These are phyloP conservation scores for Cylindroiulus punctatus DNA, from an alignment of 2,888 invertebrate species.

Conservation along the genomic window DNA sequence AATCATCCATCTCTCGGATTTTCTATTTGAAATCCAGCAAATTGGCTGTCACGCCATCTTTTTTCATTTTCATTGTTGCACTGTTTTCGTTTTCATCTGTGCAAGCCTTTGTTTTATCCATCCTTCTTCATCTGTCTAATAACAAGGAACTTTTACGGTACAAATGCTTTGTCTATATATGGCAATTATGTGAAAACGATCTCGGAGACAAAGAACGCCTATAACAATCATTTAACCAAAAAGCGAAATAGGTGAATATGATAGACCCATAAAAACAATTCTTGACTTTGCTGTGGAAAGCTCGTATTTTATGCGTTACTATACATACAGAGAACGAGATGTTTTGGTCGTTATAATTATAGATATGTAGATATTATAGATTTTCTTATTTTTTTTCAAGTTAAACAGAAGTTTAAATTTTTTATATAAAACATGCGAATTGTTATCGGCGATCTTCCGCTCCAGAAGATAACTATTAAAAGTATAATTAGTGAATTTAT, in stretches of 20 bases:
- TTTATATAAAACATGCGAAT: no score
- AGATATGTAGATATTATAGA: no score
- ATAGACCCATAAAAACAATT: neutral
- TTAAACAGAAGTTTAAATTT: no score
- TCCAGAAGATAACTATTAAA: no score
- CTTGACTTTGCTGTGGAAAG: no score
- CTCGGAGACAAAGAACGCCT: neutral
- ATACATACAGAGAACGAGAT: no score
- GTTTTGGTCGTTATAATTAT: no score
- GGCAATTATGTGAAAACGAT: neutral
- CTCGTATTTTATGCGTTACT: no score
- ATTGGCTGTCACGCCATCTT: constrained; percentile 14
- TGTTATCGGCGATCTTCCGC: no score
- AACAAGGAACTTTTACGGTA: neutral
- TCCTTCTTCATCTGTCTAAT: constrained; percentile 38
- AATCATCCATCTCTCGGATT: constrained; percentile 12
- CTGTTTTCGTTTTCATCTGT: constrained; percentile 1
- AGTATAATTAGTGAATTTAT: no score
- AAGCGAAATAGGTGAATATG: neutral
- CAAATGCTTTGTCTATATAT: neutral
- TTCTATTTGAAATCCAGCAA: constrained; percentile 31
- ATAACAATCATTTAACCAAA: constrained; percentile 12
- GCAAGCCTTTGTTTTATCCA: neutral
- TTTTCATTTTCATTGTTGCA: constrained; percentile 1
- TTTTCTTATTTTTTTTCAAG: no score